Percentiles rank a stretch among this genome's conserved stretches.
These are phyloP conservation scores for Sorex maritimensis DNA, from an alignment of 2,797 vertebrate genomes.

Conservation along the genomic window DNA sequence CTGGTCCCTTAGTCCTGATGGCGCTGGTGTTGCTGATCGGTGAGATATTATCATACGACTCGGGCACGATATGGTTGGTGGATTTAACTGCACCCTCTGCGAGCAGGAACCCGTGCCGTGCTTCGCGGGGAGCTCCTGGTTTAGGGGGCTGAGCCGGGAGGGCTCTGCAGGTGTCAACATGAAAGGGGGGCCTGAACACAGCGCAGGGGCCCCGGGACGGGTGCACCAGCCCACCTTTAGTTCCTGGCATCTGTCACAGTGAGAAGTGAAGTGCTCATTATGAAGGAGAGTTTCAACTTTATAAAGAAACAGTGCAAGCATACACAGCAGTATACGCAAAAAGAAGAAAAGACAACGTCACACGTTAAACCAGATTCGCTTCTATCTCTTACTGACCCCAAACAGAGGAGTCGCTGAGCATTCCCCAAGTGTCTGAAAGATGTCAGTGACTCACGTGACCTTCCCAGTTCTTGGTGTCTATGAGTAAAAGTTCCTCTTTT, in stretches of 20 bases:
- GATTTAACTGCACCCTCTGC: slow-evolving; percentile 19
- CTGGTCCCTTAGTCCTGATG: background rate
- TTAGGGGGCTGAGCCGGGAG: background rate
- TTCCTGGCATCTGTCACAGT: background rate
- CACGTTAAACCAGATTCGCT: background rate
- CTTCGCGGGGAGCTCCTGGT: slow-evolving; percentile 16
- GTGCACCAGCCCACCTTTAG: too few species aligned
- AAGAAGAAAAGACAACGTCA: slow-evolving; percentile 14
- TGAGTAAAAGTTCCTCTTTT: too few species aligned
- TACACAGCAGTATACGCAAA: background rate
- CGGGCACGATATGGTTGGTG: slow-evolving; percentile 39
- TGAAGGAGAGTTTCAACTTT: background rate
- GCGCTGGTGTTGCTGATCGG: background rate
- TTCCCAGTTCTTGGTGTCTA: background rate
- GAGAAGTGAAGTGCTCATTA: slow-evolving; percentile 46
- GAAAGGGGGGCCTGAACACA: background rate
- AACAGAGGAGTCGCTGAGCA: background rate
- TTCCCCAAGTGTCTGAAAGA: slow-evolving; percentile 24
- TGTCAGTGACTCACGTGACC: background rate
- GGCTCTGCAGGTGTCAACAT: background rate
- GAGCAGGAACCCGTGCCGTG: slow-evolving; percentile 35
- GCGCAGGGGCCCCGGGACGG: too few species aligned
- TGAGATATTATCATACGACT: background rate
- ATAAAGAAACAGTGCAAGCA: background rate
- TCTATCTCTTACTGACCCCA: background rate